These are phyloP conservation scores for Protomyctophum bolini DNA, from an alignment of 2,113 vertebrate species.

Conservation along the genomic window DNA sequence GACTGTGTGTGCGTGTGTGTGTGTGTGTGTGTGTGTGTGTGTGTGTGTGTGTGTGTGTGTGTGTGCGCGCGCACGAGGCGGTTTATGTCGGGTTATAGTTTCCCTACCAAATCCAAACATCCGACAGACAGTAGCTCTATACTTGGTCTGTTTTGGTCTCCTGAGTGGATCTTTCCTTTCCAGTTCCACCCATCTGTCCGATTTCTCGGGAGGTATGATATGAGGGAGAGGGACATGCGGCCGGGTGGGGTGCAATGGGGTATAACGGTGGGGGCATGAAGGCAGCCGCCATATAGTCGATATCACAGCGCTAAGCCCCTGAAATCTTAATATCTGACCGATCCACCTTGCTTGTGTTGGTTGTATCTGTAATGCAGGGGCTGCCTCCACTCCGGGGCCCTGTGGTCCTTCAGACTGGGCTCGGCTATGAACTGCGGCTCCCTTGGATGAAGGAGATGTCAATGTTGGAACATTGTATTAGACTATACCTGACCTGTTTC, in stretches of 20 bases:
- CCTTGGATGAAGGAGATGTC: conserved; percentile 2
- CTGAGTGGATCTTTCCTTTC: conserved; percentile 66
- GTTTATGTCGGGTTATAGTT: conserved; percentile 32
- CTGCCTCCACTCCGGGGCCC: conserved; percentile 12
- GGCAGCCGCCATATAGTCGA: conserved; percentile 39
- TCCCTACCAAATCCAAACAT: conserved; percentile 62
- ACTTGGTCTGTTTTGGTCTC: conserved; percentile 72
- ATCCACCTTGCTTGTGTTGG: conserved; percentile 38
- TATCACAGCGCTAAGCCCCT: conserved; percentile 59
- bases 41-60: too few relatives aligned
- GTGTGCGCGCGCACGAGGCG: too few relatives aligned
- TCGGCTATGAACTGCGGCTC: neutral
- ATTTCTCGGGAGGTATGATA: conserved; percentile 52
- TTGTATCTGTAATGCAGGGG: conserved; percentile 43
- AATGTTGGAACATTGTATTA: conserved; percentile 2
- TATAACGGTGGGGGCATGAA: conserved; percentile 38
- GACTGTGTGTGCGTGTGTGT: too few relatives aligned
- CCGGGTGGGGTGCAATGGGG: conserved; percentile 24
- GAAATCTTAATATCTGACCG: conserved; percentile 53
- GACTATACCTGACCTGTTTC: neutral
- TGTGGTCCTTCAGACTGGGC: neutral
- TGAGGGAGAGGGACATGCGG: conserved; percentile 35
- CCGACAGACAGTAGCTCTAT: conserved; percentile 59
- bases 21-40: too few relatives aligned
- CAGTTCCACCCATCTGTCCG: conserved; percentile 68